phyloP scores from a whole-genome alignment of 1,140 invertebrate species.

The Achroia grisella region DNA sequence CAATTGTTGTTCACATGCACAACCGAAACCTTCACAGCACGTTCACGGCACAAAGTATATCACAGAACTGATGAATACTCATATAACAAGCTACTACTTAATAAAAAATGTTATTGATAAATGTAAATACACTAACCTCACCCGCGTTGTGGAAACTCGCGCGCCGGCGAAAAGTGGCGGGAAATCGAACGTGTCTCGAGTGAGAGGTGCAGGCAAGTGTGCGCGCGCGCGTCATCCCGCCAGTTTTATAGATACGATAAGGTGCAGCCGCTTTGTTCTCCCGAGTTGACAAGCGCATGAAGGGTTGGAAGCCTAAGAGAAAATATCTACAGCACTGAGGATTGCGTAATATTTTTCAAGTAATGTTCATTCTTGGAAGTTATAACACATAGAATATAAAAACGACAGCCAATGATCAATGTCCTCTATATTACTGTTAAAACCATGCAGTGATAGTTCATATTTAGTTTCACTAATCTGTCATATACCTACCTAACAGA shows the following conservation, averaged over 20 bases:
- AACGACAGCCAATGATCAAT: too few relatives aligned
- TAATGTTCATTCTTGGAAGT: too few relatives aligned
- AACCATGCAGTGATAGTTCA: too few relatives aligned
- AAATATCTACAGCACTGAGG: too few relatives aligned
- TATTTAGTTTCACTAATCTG: too few relatives aligned
- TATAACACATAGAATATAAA: too few relatives aligned
- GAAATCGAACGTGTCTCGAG: constrained; percentile 45
- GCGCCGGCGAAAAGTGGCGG: constrained; percentile 49
- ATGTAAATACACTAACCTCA: constrained; percentile 58
- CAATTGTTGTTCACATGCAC: background rate
- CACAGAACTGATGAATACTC: constrained; percentile 14
- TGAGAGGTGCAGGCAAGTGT: constrained; percentile 45
- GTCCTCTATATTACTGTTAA: too few relatives aligned
- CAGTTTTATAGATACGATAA: constrained; percentile 58
- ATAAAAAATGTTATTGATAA: constrained; percentile 25
- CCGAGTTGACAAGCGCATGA: constrained; percentile 1
- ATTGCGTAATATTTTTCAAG: too few relatives aligned
- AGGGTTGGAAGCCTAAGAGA: constrained; percentile 5
- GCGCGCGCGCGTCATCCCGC: constrained; percentile 46
- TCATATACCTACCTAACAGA: too few relatives aligned
- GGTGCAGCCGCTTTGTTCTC: constrained; percentile 13
- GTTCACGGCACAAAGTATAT: constrained; percentile 6
- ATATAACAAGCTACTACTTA: constrained; percentile 14
- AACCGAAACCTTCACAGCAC: background rate
- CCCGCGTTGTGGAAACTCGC: constrained; percentile 42